Evolutionary conservation across 1,140 invertebrate genomes (phyloP), one percentile per base, ranked within the genome.

Genomic region (Atta texana): DNA sequence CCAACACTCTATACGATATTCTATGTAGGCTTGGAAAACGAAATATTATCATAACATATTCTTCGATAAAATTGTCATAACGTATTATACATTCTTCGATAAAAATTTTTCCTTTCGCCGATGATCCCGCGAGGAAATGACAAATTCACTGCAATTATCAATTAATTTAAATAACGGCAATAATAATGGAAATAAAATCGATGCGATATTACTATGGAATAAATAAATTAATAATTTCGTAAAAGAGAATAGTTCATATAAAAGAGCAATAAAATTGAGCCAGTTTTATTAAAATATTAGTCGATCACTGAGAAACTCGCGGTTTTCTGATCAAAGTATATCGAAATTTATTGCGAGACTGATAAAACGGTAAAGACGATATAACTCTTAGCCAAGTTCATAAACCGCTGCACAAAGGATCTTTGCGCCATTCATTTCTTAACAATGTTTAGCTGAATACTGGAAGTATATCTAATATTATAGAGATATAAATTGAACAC

Each of bases 271-370:
- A 44, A 8, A 71, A 21, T 10, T 10, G 31, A 12, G 51, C 53
- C 16, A 44, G 78, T 28, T 71, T 71, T 49, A 81, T 71, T 81
- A 53, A 57, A 81, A 81, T 81, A 81, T 81, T 44, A 53, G 31
- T n/a, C 49, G 64, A 71, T n/a, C 51, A 14, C 21, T 59, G 21
- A 81, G 21, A 71, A 16, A 71, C 31, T 71, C 18, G 78, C 10
- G 64, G 77, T 69, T 81, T 71, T 44, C 51, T 39, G 51, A 16
- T 81, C 68, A 71, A 71, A 59, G 78, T 81, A 59, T 66, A 81
- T 81, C 64, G 51, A 71, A 81, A 81, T 71, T 71, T 81, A 81
- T 81, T 71, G 34, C 66, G 24, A 81, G 34, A 57, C 78, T 57
- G 78, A 71, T 71, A 71, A 80, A 80, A 69, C 49, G 49, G 10